Evolutionary conservation across 2,888 invertebrate species (phyloP), one percentile per base, ranked within the genome.

Genomic region (Oasisia sp.): DNA sequence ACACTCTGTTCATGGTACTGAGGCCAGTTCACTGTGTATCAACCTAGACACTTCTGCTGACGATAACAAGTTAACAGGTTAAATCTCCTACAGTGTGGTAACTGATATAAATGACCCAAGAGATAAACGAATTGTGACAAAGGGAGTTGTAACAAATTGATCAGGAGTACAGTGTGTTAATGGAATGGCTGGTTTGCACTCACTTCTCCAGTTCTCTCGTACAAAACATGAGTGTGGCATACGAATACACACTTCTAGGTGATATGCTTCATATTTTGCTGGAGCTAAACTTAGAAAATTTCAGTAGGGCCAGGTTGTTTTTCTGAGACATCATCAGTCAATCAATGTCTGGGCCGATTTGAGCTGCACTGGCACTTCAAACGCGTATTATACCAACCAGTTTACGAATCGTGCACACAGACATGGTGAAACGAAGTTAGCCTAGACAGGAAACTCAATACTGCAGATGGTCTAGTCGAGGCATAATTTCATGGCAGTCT

Each of bases 361-460:
- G n/a, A 74, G 74, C n/a, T 74, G 74, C 74, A 74, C 74, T 74
- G 74, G 74, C 74, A 74, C 74, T 74, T 74, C 74, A 74, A 74
- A 74, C 74, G 27, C n/a, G 74, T n/a, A 74, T 74, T 74, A 74
- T 8, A 74, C 74, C 74, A 74, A 74, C 74, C 27, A 74, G 74
- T 74, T 74, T 74, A 74, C n/a, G 74, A 74, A 74, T 74, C 74
- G 19, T 74, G 74, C 74, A 74, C 74, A 74, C 74, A 74, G 5
- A 74, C 74, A 27, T 27, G 27, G 74, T 74, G 74, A 74, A 74
- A 74, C 74, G 74, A 74, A 74, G 74, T 74, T 74, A 74, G 19
- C 74, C 74, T 74, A 74, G 4, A 74, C 74, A 19, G 74, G 74
- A 74, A 74, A 74, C 74, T 74, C 74, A 74, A 74, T 74, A 74